A percentile compares a stretch with the other conserved stretches of the same genome.
Conservation (phyloP, 1,140 invertebrate genomes). For the Macrobrachium nipponense region DNA sequence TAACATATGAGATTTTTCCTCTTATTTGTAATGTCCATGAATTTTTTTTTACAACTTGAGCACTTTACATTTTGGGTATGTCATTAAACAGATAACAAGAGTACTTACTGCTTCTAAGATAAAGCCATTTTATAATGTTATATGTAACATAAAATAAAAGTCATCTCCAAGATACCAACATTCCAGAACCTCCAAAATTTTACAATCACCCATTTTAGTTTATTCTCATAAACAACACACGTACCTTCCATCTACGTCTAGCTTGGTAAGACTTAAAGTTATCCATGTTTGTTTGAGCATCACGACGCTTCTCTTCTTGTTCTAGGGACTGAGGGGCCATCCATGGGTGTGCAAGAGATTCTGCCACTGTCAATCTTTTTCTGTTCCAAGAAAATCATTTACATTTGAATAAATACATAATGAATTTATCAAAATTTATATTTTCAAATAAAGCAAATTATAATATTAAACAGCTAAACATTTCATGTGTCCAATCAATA, state of each 20-base stretch:
- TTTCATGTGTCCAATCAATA: too few relatives aligned
- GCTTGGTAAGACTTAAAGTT: constrained; percentile 72
- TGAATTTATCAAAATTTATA: neutral
- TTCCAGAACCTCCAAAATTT: neutral
- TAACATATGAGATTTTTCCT: too few relatives aligned
- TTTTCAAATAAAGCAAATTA: too few relatives aligned
- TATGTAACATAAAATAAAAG: too few relatives aligned
- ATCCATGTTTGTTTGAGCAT: constrained; percentile 70
- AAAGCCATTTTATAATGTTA: too few relatives aligned
- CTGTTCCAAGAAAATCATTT: constrained; percentile 65
- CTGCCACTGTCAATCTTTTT: constrained; percentile 74
- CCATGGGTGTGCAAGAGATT: constrained; percentile 78
- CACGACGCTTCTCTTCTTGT: constrained; percentile 66
- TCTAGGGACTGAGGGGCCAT: constrained; percentile 70
- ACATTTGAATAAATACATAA: neutral
- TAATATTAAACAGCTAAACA: too few relatives aligned
- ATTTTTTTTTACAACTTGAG: too few relatives aligned
- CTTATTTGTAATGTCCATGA: too few relatives aligned
- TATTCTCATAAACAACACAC: constrained; percentile 25
- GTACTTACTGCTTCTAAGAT: too few relatives aligned
- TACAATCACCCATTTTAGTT: neutral
- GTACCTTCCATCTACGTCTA: constrained; percentile 71
- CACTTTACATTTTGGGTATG: too few relatives aligned
- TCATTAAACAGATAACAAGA: too few relatives aligned
- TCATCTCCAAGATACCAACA: too few relatives aligned